A percentile compares a stretch with the other conserved stretches of the same genome.
These are phyloP conservation scores for Petrocephalus schoutedeni DNA, from an alignment of 2,797 vertebrate genomes.

Conservation along the genomic window DNA sequence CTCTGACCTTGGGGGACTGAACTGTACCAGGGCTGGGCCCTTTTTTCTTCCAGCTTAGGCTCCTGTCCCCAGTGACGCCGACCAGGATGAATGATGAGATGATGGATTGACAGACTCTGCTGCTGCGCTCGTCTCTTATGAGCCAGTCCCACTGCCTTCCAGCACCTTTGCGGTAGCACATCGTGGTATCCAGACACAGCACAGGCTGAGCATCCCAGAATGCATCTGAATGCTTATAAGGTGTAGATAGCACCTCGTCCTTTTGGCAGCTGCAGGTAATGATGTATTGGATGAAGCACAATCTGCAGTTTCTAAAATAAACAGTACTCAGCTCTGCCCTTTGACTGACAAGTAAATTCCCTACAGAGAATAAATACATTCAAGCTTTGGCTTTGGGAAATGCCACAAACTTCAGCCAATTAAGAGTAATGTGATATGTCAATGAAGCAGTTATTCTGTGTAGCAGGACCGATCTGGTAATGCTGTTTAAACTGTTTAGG, in stretches of 20 bases:
- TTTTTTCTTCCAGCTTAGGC: background rate
- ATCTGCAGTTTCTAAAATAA: background rate
- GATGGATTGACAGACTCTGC: background rate
- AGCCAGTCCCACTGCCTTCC: background rate
- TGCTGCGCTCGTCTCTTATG: background rate
- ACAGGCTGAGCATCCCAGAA: background rate
- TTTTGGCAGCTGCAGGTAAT: background rate
- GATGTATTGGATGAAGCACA: background rate
- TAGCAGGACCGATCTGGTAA: background rate
- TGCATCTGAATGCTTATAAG: background rate
- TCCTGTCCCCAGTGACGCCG: background rate
- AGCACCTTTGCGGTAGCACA: background rate
- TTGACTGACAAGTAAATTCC: background rate
- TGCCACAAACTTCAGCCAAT: background rate
- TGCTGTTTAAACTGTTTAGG: background rate
- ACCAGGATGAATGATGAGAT: background rate
- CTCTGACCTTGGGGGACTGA: background rate
- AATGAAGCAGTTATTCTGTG: background rate
- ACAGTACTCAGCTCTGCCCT: background rate
- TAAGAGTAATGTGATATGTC: slow-evolving; percentile 17
- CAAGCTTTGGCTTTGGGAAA: background rate
- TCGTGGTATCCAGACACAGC: background rate
- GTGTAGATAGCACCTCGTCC: background rate
- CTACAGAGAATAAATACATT: background rate
- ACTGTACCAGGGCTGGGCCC: background rate